Conservation (phyloP, 2,113 vertebrate species). For the Circaetus gallicus region DNA sequence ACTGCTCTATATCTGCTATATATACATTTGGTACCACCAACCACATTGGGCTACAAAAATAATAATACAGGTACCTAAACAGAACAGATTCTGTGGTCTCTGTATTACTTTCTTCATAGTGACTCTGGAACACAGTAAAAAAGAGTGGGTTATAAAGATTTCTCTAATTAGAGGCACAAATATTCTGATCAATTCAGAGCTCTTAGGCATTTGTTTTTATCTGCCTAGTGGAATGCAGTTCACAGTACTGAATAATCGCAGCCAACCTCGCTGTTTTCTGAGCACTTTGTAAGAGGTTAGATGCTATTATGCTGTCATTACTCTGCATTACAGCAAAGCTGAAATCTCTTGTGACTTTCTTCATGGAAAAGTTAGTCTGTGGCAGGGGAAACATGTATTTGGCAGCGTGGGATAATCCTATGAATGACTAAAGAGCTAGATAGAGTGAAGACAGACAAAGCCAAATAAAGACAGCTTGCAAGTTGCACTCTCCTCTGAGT, state of each 20-base stretch:
- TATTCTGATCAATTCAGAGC: conserved; percentile 8
- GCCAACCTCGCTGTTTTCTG: conserved; percentile 6
- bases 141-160: not conserved
- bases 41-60: not conserved
- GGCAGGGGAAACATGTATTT: not conserved
- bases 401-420: not conserved
- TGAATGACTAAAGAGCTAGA: not conserved
- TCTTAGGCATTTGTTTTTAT: conserved; percentile 18
- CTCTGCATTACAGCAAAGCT: not conserved
- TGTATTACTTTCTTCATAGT: not conserved
- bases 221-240: conserved; percentile 16
- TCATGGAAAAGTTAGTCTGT: not conserved
- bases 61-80: not conserved
- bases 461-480: not conserved
- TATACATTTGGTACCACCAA: not conserved
- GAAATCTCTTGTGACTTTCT: conserved; percentile 21
- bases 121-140: not conserved
- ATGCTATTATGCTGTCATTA: conserved; percentile 31
- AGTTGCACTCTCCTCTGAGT: not conserved
- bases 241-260: conserved; percentile 5
- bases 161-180: conserved; percentile 26
- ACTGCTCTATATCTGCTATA: not conserved
- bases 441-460: not conserved
- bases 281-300: conserved; percentile 38
- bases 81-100: not conserved